A percentile compares a stretch with the other conserved stretches of the same genome.
Evolutionary conservation across 1,140 invertebrate genomes (phyloP).

Genomic region (Chlorops oryzae): DNA sequence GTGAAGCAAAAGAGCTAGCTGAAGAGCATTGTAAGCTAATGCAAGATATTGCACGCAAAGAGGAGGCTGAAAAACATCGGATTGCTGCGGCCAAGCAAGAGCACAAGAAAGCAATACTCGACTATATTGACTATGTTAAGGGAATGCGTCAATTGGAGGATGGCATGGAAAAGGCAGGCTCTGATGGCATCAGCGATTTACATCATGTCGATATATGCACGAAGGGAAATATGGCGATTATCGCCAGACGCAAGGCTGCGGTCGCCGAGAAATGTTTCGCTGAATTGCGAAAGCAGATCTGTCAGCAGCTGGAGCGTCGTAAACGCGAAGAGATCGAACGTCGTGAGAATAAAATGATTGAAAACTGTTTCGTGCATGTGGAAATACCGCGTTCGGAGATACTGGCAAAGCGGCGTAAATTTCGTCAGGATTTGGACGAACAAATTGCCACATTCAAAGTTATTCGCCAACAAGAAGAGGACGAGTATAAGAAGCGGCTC

Average conservation of each 20-base stretch:
- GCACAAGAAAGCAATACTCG: conserved; percentile 26
- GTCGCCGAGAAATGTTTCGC: conserved; percentile 26
- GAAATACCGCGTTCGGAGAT: conserved; percentile 26
- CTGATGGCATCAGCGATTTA: conserved; percentile 34
- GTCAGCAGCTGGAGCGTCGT: conserved; percentile 29
- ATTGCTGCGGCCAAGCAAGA: conserved; percentile 21
- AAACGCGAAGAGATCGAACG: conserved; percentile 24
- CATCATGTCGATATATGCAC: conserved; percentile 32
- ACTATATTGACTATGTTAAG: conserved; percentile 31
- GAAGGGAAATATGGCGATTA: conserved; percentile 27
- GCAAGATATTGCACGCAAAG: conserved; percentile 22
- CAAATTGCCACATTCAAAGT: conserved; percentile 35
- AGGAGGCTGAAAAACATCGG: conserved; percentile 19
- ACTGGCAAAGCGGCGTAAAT: conserved; percentile 13
- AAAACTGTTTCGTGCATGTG: conserved; percentile 35
- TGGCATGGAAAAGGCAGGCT: conserved; percentile 31
- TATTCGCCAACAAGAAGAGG: conserved; percentile 27
- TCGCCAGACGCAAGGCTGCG: conserved; percentile 17
- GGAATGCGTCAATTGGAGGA: conserved; percentile 31
- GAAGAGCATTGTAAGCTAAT: conserved; percentile 28
- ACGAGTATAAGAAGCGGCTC: conserved; percentile 21
- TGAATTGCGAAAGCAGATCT: conserved; percentile 28
- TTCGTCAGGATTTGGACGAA: conserved; percentile 25
- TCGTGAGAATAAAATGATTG: conserved; percentile 32
- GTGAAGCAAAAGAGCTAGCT: conserved; percentile 20